Evolutionary conservation across 2,797 vertebrate genomes (phyloP), one percentile per base, ranked within the genome.

Genomic region (Megalops cyprinoides): DNA sequence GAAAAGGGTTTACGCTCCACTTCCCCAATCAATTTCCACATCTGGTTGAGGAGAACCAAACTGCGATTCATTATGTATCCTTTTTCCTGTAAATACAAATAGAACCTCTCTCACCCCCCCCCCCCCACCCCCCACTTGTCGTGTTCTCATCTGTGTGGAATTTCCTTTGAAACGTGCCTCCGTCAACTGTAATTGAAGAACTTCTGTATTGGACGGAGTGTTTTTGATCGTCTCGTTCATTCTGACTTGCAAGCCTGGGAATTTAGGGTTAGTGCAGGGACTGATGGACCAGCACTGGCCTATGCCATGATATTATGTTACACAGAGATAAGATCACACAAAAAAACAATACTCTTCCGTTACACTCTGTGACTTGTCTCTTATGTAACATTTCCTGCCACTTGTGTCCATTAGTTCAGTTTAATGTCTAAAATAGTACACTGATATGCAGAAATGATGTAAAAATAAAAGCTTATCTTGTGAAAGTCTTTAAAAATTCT

Each of bases 221-320:
- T 18, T 67, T 67, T 12, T 4, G 62, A 37, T 6, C 1, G 5
- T 37, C 25, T 6, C 1, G 3, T 28, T 15, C 7, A 34, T 67
- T 34, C 3, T 28, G 7, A 62, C 31, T 12, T 4, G 28, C 31
- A 14, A 8, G 6, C 28, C 28, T 5, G 28, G 60, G 34, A 10
- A 18, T 12, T 31, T 31, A 15, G 9, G 60, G 10, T 15, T 10
- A n/a, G n/a, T n/a, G n/a, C n/a, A n/a, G n/a, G n/a, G n/a, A 31
- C 31, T 42, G 42, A 23, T 75, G 79, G 51, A 25, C 44, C 79
- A 75, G 71, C 55, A 75, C 71, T 80, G 73, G 55, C 79, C 71
- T 73, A n/a, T n/a, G n/a, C 73, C 58, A 15, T 23, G 56, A n/a
- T n/a, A n/a, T 80, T 60, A 42, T 14, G 69, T 51, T 62, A 34